Conservation (phyloP, 1,140 invertebrate genomes). For the Trissolcus basalis region DNA sequence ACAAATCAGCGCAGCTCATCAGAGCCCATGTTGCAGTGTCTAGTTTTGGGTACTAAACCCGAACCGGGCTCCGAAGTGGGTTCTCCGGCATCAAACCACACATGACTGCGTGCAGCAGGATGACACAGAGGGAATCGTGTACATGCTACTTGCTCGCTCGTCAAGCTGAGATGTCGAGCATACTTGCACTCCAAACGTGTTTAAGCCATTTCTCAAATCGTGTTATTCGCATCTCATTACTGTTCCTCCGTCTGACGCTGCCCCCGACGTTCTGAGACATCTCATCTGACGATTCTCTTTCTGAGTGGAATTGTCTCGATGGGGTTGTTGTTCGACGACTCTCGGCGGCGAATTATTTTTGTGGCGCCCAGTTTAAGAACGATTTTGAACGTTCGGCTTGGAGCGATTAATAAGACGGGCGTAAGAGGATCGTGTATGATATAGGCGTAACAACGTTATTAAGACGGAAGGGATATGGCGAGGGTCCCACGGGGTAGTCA, state of each 20-base stretch:
- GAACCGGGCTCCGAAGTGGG: slow-evolving; percentile 28
- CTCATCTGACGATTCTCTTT: slow-evolving; percentile 2
- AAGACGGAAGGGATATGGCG: slow-evolving; percentile 58
- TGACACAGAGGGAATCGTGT: slow-evolving; percentile 62
- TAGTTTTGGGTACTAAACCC: slow-evolving; percentile 30
- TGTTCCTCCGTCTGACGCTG: slow-evolving; percentile 10
- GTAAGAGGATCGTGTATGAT: slow-evolving; percentile 32
- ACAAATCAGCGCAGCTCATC: slow-evolving; percentile 53
- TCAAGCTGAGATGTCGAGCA: slow-evolving; percentile 60
- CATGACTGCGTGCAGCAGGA: slow-evolving; percentile 52
- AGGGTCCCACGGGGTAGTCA: slow-evolving; percentile 68
- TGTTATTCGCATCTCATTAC: slow-evolving; percentile 36
- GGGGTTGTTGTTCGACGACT: too few species aligned
- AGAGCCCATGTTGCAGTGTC: slow-evolving; percentile 49
- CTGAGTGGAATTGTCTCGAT: too few species aligned
- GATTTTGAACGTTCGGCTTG: slow-evolving; percentile 21
- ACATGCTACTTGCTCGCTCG: slow-evolving; percentile 61
- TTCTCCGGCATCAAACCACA: slow-evolving; percentile 49
- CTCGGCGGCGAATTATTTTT: too few species aligned
- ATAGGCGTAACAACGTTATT: slow-evolving; percentile 10
- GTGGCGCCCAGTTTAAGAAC: not conserved
- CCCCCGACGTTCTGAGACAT: slow-evolving; percentile 3
- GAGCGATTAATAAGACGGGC: slow-evolving; percentile 29
- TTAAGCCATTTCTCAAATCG: slow-evolving; percentile 50
- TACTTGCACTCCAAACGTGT: slow-evolving; percentile 54